Evolutionary conservation across 1,140 invertebrate species (phyloP), one percentile per base, ranked within the genome.

Genomic region (Palaemon carinicauda): DNA sequence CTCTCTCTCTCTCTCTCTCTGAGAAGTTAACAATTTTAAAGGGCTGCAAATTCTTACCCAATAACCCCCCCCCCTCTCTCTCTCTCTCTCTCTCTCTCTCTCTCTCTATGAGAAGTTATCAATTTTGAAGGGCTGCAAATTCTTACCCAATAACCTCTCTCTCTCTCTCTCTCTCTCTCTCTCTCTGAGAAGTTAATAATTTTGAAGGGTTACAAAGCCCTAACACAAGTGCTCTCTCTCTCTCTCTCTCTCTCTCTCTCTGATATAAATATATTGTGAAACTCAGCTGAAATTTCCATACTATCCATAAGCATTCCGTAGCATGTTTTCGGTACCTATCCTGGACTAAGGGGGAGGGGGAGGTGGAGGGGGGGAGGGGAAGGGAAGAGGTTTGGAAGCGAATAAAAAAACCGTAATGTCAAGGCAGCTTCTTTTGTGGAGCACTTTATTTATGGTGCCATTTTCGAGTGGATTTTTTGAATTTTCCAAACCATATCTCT

Each of bases 401-500:
- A 71, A 79, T n/a, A 79, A 65, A 65, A 65, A 85, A 75, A 85
- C 54, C 82, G 79, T 85, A 85, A 85, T 85, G 60, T 85, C 75
- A 83, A 54, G 74, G 65, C 52, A 41, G 52, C 77, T 54, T 73
- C 85, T 87, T 41, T 82, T 87, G 79, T 81, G 85, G 65, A 41
- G 29, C 27, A 31, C 73, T 75, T 80, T 87, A 87, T 87, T 87
- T 81, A 87, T 87, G 85, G 71, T 65, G 85, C 79, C 85, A 87
- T 87, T 87, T 86, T 87, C 79, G 80, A 82, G 85, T 87, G 81
- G 85, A 87, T 87, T 87, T 87, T 87, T 87, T 87, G 85, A 87
- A 87, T 87, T 87, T 87, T 87, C 85, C 79, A 60, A 87, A 75
- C 85, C 85, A 87, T 87, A 87, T 81, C 85, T 82, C 80, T 87